Evolutionary conservation across 2,113 vertebrate genomes (phyloP), one percentile per base, ranked within the genome.

Genomic region (Neolamprologus devosi): DNA sequence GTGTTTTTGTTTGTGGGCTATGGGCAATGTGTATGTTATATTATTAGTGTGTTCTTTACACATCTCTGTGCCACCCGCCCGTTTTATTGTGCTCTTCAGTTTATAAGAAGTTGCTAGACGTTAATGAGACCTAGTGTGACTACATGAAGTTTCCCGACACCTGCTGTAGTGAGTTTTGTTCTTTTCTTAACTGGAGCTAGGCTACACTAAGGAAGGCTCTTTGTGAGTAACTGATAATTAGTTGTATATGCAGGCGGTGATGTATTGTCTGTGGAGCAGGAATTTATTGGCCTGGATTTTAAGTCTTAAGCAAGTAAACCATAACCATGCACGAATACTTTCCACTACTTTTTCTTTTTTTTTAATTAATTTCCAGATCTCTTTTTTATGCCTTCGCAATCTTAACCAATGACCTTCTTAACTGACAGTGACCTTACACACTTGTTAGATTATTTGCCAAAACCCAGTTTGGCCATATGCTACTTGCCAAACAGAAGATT

Each of bases 181-280:
- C 47, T 79, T 51, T 79, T 51, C n/a, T 33, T 53, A 79, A 79
- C 47, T 79, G 75, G 47, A 53, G 75, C 19, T 30, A 53, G 73
- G 3, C 11, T 79, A 79, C 28, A 53, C 47, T 79, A 73, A 28
- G 68, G 9, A 51, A 13, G 26, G 45, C 26, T 0, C 17, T 51
- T 51, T 51, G 40, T 45, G 5, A 16, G 26, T 51, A 51, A 78
- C 28, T 51, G 73, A 78, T 78, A 78, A 78, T 78, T 51, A 51
- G 26, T 30, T 78, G 45, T 49, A 49, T 30, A 19, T 30, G 6
- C 23, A 78, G 70, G 45, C 70, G 1, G 23, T 19, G 37, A 49
- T 19, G 9, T n/a, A 33, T 17, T 30, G 45, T 13, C 10, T 51
- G 1, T 78, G 45, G 45, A 78, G 73, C 21, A 78, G 26, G 17